These are phyloP conservation scores for Eretmocerus hayati DNA, from an alignment of 2,888 invertebrate species.

Conservation along the genomic window DNA sequence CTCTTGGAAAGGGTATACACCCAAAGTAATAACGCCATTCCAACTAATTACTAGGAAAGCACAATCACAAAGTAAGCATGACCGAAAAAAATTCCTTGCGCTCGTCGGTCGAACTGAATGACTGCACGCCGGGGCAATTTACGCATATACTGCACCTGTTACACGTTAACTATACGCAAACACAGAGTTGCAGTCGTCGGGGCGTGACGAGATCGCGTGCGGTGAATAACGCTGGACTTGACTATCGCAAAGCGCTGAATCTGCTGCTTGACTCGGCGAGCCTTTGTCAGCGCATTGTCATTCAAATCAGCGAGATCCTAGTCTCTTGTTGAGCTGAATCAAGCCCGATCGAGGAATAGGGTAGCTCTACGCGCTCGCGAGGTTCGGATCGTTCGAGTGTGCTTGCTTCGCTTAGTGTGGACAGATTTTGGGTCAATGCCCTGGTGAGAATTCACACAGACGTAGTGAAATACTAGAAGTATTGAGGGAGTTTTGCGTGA, in stretches of 20 bases:
- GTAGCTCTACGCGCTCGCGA: background rate
- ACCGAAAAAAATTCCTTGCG: background rate
- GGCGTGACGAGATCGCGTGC: slow-evolving; percentile 18
- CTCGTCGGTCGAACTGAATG: background rate
- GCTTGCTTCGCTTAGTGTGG: too few relatives aligned
- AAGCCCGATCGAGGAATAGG: slow-evolving; percentile 1
- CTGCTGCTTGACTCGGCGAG: background rate
- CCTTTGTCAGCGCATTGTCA: slow-evolving; percentile 20
- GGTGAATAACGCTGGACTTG: too few relatives aligned
- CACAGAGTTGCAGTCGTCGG: slow-evolving; percentile 3
- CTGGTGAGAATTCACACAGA: too few relatives aligned
- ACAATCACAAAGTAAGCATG: background rate
- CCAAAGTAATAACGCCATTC: background rate
- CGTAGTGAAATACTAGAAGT: too few relatives aligned
- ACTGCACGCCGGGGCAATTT: background rate
- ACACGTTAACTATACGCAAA: background rate
- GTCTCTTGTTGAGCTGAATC: slow-evolving; percentile 16
- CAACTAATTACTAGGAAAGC: background rate
- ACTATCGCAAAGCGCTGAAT: too few relatives aligned
- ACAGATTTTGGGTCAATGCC: too few relatives aligned
- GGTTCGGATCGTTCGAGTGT: background rate
- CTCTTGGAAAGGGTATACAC: background rate
- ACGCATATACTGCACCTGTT: too few relatives aligned
- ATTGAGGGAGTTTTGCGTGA: too few relatives aligned
- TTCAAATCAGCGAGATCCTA: slow-evolving; percentile 13